Evolutionary conservation across 1,140 invertebrate genomes (phyloP), one percentile per base, ranked within the genome.

Genomic region (Polyergus mexicanus): DNA sequence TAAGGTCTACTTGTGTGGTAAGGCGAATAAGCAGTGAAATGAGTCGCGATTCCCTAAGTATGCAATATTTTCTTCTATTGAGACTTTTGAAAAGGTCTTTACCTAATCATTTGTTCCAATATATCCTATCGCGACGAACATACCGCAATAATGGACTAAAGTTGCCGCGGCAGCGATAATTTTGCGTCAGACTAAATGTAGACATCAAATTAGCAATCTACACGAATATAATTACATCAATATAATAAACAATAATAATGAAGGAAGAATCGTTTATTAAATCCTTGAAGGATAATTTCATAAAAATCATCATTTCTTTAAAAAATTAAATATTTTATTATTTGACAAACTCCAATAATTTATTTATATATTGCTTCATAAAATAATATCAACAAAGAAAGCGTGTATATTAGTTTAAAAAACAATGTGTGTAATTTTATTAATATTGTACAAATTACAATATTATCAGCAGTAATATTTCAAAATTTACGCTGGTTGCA

Each of bases 41-140:
- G 4, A 60, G 44, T 71, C 38, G 51, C 19, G 16, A 44, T 25
- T 81, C 16, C 16, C 22, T 69, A 69, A 38, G 5, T 69, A 41
- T 10, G 32, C 65, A 80, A 56, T 80, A 80, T 8, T 3, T 22
- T 71, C 5, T 56, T 58, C 3, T 68, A n/a, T 68, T 13, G 76
- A 38, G 25, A 54, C 35, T 35, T 80, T 69, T 58, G 19, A 56
- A 13, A 56, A 58, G 22, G 16, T 68, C 44, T 51, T 8, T 35
- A 81, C 35, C 28, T 32, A 35, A 81, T 71, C 35, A 56, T 71
- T 58, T n/a, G 22, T 81, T 71, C 19, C 51, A 35, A 11, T 69
- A 54, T 69, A 56, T 13, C 8, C 8, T 22, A 63, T 63, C 8
- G 35, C 22, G 16, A 38, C 65, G 28, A 71, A 13, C 25, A 32